These are phyloP conservation scores for Euura lappo DNA, from an alignment of 1,140 invertebrate species.

Conservation along the genomic window DNA sequence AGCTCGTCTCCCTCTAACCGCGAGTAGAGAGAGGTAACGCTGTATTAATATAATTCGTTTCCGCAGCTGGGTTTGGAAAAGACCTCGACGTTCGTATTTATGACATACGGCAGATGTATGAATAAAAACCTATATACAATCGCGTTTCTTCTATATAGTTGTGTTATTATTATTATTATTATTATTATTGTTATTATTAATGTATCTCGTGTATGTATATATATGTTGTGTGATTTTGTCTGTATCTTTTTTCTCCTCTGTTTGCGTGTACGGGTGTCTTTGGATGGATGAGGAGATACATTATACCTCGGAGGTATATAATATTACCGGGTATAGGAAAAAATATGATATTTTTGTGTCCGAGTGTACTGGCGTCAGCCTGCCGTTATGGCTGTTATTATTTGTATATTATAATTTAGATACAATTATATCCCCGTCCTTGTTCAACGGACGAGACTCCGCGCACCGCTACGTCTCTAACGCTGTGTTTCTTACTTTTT, in stretches of 20 bases:
- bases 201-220: background rate
- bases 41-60: background rate
- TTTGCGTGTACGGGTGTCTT: background rate
- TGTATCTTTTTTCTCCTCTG: background rate
- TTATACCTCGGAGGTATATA: no score
- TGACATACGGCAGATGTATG: no score
- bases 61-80: background rate
- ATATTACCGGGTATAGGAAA: background rate
- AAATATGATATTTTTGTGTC: constrained; percentile 12
- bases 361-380: constrained; percentile 59
- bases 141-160: background rate
- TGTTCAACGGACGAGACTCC: constrained; percentile 28
- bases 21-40: background rate
- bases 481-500: background rate
- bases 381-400: constrained; percentile 60
- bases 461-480: background rate
- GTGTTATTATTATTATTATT: background rate
- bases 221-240: no score
- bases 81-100: no score
- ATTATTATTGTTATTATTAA: no score
- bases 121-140: no score
- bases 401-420: constrained; percentile 64
- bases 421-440: constrained; percentile 59
- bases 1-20: background rate
- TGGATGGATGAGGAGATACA: background rate